phyloP scores from a whole-genome alignment of 2,888 invertebrate species.

The Ornithoptera alexandrae region DNA sequence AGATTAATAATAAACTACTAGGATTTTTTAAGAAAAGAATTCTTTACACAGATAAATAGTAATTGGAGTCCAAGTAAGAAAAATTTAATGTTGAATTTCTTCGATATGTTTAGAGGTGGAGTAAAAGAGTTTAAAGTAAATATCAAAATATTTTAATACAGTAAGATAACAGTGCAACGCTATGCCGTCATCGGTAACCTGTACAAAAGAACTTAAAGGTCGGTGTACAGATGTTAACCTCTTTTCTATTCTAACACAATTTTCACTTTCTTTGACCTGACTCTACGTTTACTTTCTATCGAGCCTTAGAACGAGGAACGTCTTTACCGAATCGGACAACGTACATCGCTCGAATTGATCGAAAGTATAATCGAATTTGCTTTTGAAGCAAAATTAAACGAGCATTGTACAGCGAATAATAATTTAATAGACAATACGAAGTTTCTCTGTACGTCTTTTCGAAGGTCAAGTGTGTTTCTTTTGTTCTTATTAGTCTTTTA shows the following conservation, averaged over 20 bases:
- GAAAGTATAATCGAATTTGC: slow-evolving; percentile 18
- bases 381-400: slow-evolving; percentile 10
- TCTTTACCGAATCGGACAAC: slow-evolving; percentile 11
- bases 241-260: slow-evolving; percentile 40
- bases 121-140: neutral
- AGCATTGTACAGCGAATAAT: slow-evolving; percentile 19
- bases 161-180: slow-evolving; percentile 11
- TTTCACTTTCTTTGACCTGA: slow-evolving; percentile 45
- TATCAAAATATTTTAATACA: neutral
- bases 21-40: too few relatives aligned
- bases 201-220: slow-evolving; percentile 28
- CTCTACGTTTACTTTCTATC: slow-evolving; percentile 41
- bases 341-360: slow-evolving; percentile 16
- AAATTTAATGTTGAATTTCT: neutral
- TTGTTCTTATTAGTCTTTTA: slow-evolving; percentile 19
- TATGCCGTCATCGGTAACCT: slow-evolving; percentile 27
- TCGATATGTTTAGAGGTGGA: neutral
- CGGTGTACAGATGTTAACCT: slow-evolving; percentile 27
- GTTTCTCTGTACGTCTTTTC: slow-evolving; percentile 24
- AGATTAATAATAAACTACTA: too few relatives aligned
- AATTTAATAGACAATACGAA: neutral
- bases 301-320: slow-evolving; percentile 28
- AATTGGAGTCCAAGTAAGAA: neutral
- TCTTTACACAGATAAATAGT: neutral
- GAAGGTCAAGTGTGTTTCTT: slow-evolving; percentile 30